Evolutionary conservation across 2,888 invertebrate species (phyloP).

Genomic region (Syritta pipiens): DNA sequence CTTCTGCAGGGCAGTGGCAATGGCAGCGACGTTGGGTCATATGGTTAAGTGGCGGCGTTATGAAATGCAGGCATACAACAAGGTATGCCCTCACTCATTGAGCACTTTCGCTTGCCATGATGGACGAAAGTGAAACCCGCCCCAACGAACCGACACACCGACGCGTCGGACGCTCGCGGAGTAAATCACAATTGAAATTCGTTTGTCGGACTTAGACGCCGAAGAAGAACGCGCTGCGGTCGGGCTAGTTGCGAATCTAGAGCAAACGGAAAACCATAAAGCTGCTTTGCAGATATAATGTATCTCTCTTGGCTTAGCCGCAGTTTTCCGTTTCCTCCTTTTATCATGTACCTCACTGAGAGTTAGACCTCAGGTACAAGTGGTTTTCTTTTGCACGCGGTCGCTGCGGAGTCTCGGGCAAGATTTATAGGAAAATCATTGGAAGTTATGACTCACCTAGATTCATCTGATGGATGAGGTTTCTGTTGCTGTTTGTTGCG

Average conservation of each 20-base stretch:
- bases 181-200: no score
- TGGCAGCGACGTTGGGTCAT: slow-evolving; percentile 19
- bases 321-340: slow-evolving; percentile 44
- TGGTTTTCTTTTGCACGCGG: slow-evolving; percentile 19
- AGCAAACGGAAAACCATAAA: slow-evolving; percentile 57
- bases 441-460: slow-evolving; percentile 66
- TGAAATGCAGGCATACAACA: no score
- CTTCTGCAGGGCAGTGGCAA: slow-evolving; percentile 36
- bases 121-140: slow-evolving; percentile 52
- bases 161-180: no score
- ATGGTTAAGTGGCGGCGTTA: slow-evolving; percentile 28
- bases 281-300: slow-evolving; percentile 13
- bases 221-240: no score
- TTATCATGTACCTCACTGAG: slow-evolving; percentile 27
- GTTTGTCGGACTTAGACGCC: no score
- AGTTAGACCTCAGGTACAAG: slow-evolving; percentile 47
- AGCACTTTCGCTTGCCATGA: slow-evolving; percentile 44
- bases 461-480: slow-evolving; percentile 63
- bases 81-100: slow-evolving; percentile 28
- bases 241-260: no score
- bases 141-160: no score
- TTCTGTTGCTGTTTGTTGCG: slow-evolving; percentile 20
- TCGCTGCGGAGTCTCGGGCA: not conserved
- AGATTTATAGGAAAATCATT: slow-evolving; percentile 66
- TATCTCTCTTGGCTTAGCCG: slow-evolving; percentile 27